These are phyloP conservation scores for Spondyliosoma cantharus DNA, from an alignment of 2,797 vertebrate species.

Conservation along the genomic window DNA sequence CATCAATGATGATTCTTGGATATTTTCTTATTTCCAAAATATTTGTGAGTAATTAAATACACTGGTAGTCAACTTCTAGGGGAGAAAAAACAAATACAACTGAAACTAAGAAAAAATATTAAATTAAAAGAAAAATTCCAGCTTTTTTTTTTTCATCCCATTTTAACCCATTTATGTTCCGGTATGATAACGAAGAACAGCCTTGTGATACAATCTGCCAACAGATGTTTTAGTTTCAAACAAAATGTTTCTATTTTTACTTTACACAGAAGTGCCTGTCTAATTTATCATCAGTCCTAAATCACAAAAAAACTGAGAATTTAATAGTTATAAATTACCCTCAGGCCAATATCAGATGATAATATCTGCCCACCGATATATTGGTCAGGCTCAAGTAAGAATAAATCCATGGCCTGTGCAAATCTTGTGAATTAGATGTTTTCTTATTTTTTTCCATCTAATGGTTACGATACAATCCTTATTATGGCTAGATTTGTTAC, in stretches of 20 bases:
- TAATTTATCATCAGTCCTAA: neutral
- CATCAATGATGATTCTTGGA: too few species aligned
- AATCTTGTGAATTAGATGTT: neutral
- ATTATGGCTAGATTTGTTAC: neutral
- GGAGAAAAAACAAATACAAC: neutral
- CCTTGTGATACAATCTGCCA: neutral
- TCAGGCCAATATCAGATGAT: too few species aligned
- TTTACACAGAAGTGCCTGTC: neutral
- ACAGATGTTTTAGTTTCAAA: slow-evolving; percentile 11
- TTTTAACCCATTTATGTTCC: neutral
- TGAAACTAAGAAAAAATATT: neutral
- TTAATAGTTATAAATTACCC: too few species aligned
- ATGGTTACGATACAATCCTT: neutral
- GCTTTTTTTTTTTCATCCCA: neutral
- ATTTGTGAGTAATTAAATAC: neutral
- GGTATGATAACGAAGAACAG: neutral
- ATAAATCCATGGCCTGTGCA: neutral
- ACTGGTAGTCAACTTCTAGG: neutral
- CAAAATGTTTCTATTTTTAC: neutral
- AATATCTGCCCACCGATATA: too few species aligned
- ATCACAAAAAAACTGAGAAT: neutral
- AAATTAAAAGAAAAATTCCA: neutral
- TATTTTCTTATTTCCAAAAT: neutral
- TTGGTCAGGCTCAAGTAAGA: neutral
- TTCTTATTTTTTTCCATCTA: neutral